A percentile compares a stretch with the other conserved stretches of the same genome.
Evolutionary conservation across 2,888 invertebrate genomes (phyloP).

Genomic region (Pheosia tremula): DNA sequence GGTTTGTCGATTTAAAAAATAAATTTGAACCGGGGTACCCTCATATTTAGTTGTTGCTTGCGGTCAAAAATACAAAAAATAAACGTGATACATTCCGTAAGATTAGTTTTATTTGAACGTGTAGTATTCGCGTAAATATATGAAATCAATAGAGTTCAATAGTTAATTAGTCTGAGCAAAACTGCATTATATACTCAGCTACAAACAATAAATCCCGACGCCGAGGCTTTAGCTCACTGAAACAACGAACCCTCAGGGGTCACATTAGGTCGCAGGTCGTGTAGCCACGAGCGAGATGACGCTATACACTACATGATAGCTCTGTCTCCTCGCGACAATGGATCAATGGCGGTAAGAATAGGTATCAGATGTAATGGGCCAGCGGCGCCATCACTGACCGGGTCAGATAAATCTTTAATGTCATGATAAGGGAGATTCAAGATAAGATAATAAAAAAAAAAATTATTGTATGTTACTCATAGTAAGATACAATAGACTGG

Average conservation of each 20-base stretch:
- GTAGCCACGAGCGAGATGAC: not conserved
- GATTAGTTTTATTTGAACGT: too few relatives aligned
- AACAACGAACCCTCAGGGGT: not conserved
- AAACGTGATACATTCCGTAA: too few relatives aligned
- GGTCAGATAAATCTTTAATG: not conserved
- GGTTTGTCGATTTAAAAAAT: too few relatives aligned
- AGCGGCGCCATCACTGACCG: not conserved
- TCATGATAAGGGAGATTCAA: not conserved
- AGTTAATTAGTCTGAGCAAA: too few relatives aligned
- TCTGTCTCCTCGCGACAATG: not conserved
- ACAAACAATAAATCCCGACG: not conserved
- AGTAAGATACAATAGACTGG: too few relatives aligned
- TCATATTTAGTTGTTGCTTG: too few relatives aligned
- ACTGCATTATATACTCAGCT: too few relatives aligned
- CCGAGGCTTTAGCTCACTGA: not conserved
- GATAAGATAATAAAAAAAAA: not conserved
- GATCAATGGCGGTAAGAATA: not conserved
- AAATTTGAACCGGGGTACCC: too few relatives aligned
- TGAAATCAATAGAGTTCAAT: too few relatives aligned
- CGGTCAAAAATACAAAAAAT: too few relatives aligned
- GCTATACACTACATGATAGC: not conserved
- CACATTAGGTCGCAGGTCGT: constrained; percentile 2
- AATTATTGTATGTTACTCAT: too few relatives aligned
- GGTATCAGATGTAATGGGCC: not conserved
- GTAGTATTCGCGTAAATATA: too few relatives aligned